phyloP scores from a whole-genome alignment of 2,113 vertebrate species.

The Psittacara wagleri region DNA sequence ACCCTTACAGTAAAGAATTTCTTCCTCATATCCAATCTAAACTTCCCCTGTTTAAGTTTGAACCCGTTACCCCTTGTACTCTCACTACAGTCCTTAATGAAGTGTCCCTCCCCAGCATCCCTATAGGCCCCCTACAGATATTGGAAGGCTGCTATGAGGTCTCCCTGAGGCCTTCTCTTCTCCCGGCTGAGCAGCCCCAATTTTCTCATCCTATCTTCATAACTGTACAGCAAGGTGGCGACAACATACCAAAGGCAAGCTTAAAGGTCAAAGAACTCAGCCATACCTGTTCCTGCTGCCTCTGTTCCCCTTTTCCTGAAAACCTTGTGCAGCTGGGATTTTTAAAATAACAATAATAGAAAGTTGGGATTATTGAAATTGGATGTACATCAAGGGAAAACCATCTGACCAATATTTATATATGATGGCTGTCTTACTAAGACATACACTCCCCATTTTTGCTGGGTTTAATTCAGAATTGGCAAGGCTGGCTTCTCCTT shows the following conservation, averaged over 20 bases:
- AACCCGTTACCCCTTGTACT: too few relatives aligned
- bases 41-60: too few relatives aligned
- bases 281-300: background rate
- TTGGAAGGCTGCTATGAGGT: too few relatives aligned
- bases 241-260: background rate
- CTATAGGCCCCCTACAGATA: too few relatives aligned
- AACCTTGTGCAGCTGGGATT: background rate
- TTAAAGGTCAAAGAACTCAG: background rate
- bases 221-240: background rate
- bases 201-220: background rate
- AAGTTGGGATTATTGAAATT: background rate
- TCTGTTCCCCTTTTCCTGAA: background rate
- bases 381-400: conserved; percentile 14
- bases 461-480: conserved; percentile 49
- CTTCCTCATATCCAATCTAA: too few relatives aligned
- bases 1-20: too few relatives aligned
- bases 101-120: too few relatives aligned
- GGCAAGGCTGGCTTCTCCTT: background rate
- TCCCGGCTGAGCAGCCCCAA: too few relatives aligned
- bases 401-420: background rate
- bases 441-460: background rate
- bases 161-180: too few relatives aligned
- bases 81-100: too few relatives aligned
- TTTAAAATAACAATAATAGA: conserved; percentile 37
- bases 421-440: background rate